phyloP scores from a whole-genome alignment of 2,888 invertebrate species.

The Syrista parreyssii region DNA sequence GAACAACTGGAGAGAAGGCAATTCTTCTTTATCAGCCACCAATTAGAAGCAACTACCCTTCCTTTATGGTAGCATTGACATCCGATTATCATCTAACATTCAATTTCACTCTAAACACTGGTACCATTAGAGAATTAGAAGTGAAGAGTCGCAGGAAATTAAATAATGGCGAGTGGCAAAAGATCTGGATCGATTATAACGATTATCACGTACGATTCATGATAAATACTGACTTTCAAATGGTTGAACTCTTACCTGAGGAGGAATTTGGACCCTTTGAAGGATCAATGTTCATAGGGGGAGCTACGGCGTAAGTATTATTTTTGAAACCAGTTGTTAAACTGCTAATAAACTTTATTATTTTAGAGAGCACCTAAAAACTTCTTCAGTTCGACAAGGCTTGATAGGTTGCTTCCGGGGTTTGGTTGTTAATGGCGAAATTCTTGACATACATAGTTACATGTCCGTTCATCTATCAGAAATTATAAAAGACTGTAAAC shows the following conservation, averaged over 20 bases:
- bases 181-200: constrained; percentile 95
- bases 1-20: constrained; percentile 91
- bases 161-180: constrained; percentile 96
- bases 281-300: constrained; percentile 94
- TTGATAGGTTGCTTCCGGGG: constrained; percentile 95
- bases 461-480: constrained; percentile 92
- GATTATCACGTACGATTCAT: constrained; percentile 93
- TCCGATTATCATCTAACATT: constrained; percentile 87
- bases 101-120: constrained; percentile 89
- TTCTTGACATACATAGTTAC: constrained; percentile 90
- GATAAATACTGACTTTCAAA: constrained; percentile 90
- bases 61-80: constrained; percentile 91
- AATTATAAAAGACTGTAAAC: constrained; percentile 93
- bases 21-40: constrained; percentile 92
- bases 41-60: constrained; percentile 87
- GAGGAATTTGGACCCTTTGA: constrained; percentile 94
- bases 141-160: constrained; percentile 85
- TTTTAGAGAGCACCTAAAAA: constrained; percentile 80
- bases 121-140: constrained; percentile 82
- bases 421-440: constrained; percentile 90
- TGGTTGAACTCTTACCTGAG: constrained; percentile 85
- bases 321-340: constrained; percentile 1
- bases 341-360: neutral
- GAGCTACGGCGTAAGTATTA: constrained; percentile 85
- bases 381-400: constrained; percentile 87